Conservation (phyloP, 2,888 invertebrate species). For the Caenorhabditis afra region DNA sequence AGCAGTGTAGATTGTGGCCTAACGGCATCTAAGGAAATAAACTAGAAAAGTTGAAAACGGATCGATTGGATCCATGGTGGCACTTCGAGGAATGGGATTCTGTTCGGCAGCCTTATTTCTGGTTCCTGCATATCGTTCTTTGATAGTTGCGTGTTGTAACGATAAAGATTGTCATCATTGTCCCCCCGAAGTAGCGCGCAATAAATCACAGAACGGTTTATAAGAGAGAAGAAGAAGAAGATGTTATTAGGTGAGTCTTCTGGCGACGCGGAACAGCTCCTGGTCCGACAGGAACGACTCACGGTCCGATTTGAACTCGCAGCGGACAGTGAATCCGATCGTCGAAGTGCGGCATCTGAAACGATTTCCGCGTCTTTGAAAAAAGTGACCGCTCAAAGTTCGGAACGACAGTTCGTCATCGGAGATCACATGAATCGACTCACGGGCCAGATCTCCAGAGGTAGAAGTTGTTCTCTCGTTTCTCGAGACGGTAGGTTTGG, state of each 20-base stretch:
- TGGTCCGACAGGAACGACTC: slow-evolving; percentile 71
- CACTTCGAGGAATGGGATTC: too few species aligned
- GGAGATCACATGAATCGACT: not conserved
- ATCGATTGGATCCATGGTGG: too few species aligned
- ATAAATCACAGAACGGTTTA: slow-evolving; percentile 35
- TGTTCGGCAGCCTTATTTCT: too few species aligned
- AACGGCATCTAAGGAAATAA: too few species aligned
- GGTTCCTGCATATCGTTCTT: slow-evolving; percentile 14
- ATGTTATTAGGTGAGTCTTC: slow-evolving; percentile 53
- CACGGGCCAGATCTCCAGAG: slow-evolving; percentile 74
- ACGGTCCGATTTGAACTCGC: slow-evolving; percentile 74
- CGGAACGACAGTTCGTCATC: not conserved
- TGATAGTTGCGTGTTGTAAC: slow-evolving; percentile 36
- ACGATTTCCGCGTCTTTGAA: too few species aligned
- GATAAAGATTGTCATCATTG: slow-evolving; percentile 15
- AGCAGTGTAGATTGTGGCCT: too few species aligned
- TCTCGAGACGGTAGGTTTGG: slow-evolving; percentile 73
- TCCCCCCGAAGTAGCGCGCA: not conserved
- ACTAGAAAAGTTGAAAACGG: too few species aligned
- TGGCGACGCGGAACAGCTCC: slow-evolving; percentile 70
- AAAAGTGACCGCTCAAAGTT: not conserved
- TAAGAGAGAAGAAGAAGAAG: not conserved
- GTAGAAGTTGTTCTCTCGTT: slow-evolving; percentile 71
- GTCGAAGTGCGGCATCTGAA: slow-evolving; percentile 52
- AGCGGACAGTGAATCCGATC: slow-evolving; percentile 72